Conservation (phyloP, 2,888 invertebrate genomes). For the Erannis defoliaria region DNA sequence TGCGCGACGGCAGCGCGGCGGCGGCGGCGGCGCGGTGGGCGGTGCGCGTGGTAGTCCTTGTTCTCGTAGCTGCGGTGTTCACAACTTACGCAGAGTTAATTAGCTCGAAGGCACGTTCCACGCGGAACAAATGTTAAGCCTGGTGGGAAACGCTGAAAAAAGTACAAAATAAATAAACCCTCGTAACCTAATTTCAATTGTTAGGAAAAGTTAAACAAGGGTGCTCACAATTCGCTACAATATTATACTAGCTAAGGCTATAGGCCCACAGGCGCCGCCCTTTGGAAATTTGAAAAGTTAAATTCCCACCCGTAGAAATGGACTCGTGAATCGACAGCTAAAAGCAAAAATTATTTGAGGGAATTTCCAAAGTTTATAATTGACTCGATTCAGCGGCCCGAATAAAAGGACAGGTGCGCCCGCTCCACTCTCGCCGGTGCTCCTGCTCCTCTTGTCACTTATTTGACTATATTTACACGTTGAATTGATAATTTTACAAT, state of each 20-base stretch:
- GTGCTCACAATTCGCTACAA: slow-evolving; percentile 10
- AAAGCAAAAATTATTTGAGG: slow-evolving; percentile 28
- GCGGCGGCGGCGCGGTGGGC: no score
- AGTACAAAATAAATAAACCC: slow-evolving; percentile 10
- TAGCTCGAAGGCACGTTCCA: no score
- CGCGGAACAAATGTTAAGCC: no score
- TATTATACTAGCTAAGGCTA: not conserved
- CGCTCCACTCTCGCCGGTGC: not conserved
- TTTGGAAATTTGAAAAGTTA: slow-evolving; percentile 23
- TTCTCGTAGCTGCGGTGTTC: no score
- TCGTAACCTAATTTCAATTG: slow-evolving; percentile 6
- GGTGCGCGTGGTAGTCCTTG: no score
- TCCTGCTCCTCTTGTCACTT: no score
- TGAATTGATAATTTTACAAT: no score
- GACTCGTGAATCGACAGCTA: slow-evolving; percentile 22
- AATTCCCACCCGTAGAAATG: slow-evolving; percentile 12
- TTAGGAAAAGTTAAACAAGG: slow-evolving; percentile 14
- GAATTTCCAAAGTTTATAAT: slow-evolving; percentile 28
- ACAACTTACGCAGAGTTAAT: no score
- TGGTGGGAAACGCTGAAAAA: slow-evolving; percentile 3
- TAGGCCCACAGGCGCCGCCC: slow-evolving; percentile 4
- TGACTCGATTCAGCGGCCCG: slow-evolving; percentile 18
- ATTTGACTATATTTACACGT: no score
- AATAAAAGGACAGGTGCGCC: slow-evolving; percentile 11
- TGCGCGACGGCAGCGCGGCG: no score